phyloP scores from a whole-genome alignment of 2,888 invertebrate genomes.

The Spicauda simplicius region DNA sequence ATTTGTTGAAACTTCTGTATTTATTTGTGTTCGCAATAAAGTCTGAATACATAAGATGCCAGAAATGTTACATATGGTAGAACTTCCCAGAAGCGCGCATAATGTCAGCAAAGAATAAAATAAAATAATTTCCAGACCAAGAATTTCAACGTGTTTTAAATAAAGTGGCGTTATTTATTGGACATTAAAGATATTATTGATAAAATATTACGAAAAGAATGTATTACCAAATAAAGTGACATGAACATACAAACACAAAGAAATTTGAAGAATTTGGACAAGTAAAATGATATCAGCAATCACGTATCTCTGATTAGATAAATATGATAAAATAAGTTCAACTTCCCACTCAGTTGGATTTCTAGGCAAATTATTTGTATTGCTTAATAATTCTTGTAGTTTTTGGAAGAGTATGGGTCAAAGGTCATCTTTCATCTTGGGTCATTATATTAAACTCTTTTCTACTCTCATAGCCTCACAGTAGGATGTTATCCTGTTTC shows the following conservation, averaged over 20 bases:
- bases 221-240: not conserved
- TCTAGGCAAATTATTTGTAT: too few species aligned
- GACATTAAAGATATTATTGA: not conserved
- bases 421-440: too few species aligned
- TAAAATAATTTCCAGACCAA: not conserved
- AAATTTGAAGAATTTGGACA: not conserved
- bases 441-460: too few species aligned
- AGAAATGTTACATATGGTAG: constrained; percentile 13
- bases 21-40: constrained; percentile 33
- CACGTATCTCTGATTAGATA: not conserved
- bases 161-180: not conserved
- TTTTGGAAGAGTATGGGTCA: too few species aligned
- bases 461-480: too few species aligned
- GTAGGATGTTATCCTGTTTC: too few species aligned
- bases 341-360: not conserved
- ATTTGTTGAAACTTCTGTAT: constrained; percentile 56
- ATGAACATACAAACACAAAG: not conserved
- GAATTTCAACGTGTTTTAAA: not conserved
- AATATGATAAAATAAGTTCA: not conserved
- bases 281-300: not conserved
- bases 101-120: not conserved
- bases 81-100: constrained; percentile 10
- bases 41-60: constrained; percentile 17
- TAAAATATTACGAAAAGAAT: not conserved
- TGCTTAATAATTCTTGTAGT: too few species aligned